Evolutionary conservation across 2,888 invertebrate genomes (phyloP).

Genomic region (Druceiella hillmani): DNA sequence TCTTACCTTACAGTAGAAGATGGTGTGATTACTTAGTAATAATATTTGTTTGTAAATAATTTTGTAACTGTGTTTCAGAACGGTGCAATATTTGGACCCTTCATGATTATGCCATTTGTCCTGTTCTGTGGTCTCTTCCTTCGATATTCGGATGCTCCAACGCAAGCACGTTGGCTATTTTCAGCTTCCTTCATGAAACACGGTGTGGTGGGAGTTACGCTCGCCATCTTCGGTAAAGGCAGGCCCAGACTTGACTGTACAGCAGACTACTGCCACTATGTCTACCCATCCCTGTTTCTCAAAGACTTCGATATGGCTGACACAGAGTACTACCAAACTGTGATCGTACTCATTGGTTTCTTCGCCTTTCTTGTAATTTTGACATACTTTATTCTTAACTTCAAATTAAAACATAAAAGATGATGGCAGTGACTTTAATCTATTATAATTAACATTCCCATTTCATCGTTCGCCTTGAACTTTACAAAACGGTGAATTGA

Average conservation of each 20-base stretch:
- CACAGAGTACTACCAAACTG: conserved; percentile 60
- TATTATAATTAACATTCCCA: no score
- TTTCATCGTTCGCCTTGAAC: no score
- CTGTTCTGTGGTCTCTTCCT: conserved; percentile 93
- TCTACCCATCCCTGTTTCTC: conserved; percentile 66
- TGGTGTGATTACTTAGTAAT: no score
- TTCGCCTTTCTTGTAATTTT: conserved; percentile 57
- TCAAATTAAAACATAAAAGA: conserved; percentile 55
- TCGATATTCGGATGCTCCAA: conserved; percentile 73
- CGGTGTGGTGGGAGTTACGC: conserved; percentile 76
- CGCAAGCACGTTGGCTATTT: conserved; percentile 76
- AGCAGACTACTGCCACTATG: conserved; percentile 69
- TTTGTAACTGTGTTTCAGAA: conserved; percentile 66
- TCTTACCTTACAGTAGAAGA: no score
- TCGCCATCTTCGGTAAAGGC: conserved; percentile 78
- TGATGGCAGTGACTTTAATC: no score
- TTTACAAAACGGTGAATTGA: no score
- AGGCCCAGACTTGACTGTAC: conserved; percentile 70
- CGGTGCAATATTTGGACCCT: conserved; percentile 85
- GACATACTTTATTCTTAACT: conserved; percentile 63
- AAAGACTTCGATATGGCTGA: conserved; percentile 64
- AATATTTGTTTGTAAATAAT: no score
- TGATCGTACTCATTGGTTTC: conserved; percentile 58
- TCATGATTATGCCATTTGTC: conserved; percentile 80
- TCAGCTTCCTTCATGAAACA: conserved; percentile 86